A percentile compares a stretch with the other conserved stretches of the same genome.
phyloP scores from a whole-genome alignment of 2,888 invertebrate genomes.

The Nomada ferruginata region DNA sequence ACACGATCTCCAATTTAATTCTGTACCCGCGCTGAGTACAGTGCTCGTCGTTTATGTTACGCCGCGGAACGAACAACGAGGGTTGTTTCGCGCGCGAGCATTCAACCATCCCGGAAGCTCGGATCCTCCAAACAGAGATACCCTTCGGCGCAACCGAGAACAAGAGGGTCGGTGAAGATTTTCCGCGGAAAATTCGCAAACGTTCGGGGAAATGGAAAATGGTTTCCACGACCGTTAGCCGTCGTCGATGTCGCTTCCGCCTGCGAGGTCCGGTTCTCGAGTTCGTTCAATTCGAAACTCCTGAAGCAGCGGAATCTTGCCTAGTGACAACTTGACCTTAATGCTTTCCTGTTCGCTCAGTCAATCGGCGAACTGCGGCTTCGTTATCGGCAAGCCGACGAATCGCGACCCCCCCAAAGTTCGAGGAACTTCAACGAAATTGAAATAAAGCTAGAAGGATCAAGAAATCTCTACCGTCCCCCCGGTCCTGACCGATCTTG shows the following conservation, averaged over 20 bases:
- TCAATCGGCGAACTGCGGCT: no score
- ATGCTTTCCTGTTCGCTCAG: no score
- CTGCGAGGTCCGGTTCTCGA: no score
- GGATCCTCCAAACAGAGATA: background rate
- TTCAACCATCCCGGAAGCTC: conserved; percentile 20
- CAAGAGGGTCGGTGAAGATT: background rate
- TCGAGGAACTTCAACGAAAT: background rate
- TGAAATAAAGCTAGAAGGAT: background rate
- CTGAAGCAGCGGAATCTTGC: no score
- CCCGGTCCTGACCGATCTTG: no score
- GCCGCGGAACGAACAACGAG: conserved; percentile 28
- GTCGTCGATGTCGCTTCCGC: no score
- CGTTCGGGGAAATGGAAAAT: background rate
- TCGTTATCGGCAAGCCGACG: no score
- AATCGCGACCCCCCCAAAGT: no score
- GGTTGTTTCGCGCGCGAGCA: conserved; percentile 21
- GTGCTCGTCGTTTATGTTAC: conserved; percentile 43
- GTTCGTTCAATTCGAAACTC: no score
- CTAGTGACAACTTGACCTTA: no score
- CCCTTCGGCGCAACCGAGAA: background rate
- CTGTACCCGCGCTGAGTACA: conserved; percentile 10
- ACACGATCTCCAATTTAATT: conserved; percentile 60
- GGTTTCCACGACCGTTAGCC: no score
- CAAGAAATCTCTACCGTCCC: background rate
- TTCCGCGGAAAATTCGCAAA: background rate